A percentile compares a stretch with the other conserved stretches of the same genome.
Evolutionary conservation across 2,888 invertebrate genomes (phyloP).

Genomic region (Melitaea athalia): DNA sequence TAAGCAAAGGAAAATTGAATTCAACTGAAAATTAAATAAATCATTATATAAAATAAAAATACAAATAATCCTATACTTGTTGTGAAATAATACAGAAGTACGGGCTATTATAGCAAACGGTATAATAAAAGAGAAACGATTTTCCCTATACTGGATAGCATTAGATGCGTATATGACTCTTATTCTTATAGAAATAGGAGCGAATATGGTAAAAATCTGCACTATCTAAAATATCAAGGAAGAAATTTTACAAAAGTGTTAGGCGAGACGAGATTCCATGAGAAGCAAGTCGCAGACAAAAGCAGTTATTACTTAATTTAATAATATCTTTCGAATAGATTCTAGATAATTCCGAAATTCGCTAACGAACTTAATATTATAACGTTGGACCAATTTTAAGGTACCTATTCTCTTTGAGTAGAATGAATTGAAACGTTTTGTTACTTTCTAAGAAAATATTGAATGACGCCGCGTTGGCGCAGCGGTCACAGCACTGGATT

Average conservation of each 20-base stretch:
- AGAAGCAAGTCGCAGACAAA: constrained; percentile 30
- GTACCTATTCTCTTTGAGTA: constrained; percentile 14
- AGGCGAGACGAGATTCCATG: constrained; percentile 32
- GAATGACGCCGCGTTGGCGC: too few relatives aligned
- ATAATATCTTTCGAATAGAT: constrained; percentile 37
- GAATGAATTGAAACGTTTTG: constrained; percentile 17
- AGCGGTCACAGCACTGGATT: too few relatives aligned
- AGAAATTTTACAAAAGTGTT: constrained; percentile 38
- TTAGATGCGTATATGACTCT: background rate
- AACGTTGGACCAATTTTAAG: constrained; percentile 5
- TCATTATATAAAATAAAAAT: constrained; percentile 11
- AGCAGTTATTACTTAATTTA: constrained; percentile 37
- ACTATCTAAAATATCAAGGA: constrained; percentile 14
- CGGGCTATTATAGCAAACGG: constrained; percentile 19
- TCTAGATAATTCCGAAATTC: constrained; percentile 21
- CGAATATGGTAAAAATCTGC: background rate
- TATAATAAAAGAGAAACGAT: constrained; percentile 20
- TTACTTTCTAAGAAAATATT: constrained; percentile 19
- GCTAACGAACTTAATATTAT: constrained; percentile 24
- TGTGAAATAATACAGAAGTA: constrained; percentile 21
- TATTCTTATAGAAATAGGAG: constrained; percentile 8
- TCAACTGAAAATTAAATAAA: constrained; percentile 7
- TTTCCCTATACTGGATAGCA: constrained; percentile 8
- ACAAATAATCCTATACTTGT: constrained; percentile 12
- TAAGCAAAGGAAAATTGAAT: background rate